Evolutionary conservation across 2,797 vertebrate species (phyloP).

Genomic region (Cuniculus paca): DNA sequence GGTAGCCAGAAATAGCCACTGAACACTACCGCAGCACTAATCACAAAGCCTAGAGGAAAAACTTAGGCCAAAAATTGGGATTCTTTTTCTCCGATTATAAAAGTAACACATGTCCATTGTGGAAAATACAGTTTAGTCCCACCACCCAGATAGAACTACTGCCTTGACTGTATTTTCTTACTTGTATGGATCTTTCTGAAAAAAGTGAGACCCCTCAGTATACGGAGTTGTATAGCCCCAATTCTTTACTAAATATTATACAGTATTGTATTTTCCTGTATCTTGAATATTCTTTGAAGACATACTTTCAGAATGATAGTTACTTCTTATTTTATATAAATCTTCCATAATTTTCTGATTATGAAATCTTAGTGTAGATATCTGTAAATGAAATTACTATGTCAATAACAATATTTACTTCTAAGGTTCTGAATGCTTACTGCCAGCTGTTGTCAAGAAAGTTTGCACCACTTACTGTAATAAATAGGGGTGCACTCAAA

Average conservation of each 20-base stretch:
- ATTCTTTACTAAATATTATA: slow-evolving; percentile 15
- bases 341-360: slow-evolving; percentile 42
- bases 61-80: not conserved
- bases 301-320: not conserved
- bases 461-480: not conserved
- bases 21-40: not conserved
- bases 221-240: not conserved
- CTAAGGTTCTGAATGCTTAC: slow-evolving; percentile 10
- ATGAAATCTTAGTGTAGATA: slow-evolving; percentile 48
- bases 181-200: slow-evolving; percentile 4
- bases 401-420: slow-evolving; percentile 43
- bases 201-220: not conserved
- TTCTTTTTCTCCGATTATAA: not conserved
- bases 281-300: slow-evolving; percentile 53
- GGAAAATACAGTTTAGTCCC: slow-evolving; percentile 24
- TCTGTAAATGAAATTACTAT: slow-evolving; percentile 48
- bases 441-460: slow-evolving; percentile 37
- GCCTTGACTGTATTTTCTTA: not conserved
- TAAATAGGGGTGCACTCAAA: not conserved
- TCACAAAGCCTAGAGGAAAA: slow-evolving; percentile 27
- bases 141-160: not conserved
- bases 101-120: slow-evolving; percentile 3
- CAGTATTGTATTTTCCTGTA: not conserved
- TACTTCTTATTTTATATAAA: slow-evolving; percentile 18
- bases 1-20: not conserved